Evolutionary conservation across 2,113 vertebrate genomes (phyloP).

Genomic region (Campylomormyrus tamandua): DNA sequence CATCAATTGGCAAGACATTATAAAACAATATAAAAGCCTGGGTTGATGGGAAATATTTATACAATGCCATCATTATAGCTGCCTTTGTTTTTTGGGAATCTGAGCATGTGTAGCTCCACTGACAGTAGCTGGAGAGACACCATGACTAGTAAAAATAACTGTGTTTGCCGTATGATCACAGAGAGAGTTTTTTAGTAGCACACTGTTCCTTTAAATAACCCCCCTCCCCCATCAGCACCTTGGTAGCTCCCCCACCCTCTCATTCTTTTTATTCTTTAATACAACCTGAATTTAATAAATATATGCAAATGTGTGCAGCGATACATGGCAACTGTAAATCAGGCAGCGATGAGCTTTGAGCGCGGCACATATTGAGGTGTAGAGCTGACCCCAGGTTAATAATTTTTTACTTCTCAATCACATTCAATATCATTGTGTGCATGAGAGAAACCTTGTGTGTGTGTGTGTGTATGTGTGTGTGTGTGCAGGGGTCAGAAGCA

Average conservation of each 20-base stretch:
- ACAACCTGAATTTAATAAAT: slow-evolving; percentile 77
- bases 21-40: neutral
- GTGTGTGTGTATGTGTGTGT: slow-evolving; percentile 22
- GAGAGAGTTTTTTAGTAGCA: slow-evolving; percentile 3
- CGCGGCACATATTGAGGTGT: slow-evolving; percentile 78
- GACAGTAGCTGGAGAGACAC: neutral
- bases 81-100: neutral
- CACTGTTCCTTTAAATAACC: slow-evolving; percentile 64
- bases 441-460: slow-evolving; percentile 30
- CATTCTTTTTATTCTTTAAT: slow-evolving; percentile 64
- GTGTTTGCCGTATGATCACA: neutral
- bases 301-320: slow-evolving; percentile 84
- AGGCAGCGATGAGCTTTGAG: slow-evolving; percentile 84
- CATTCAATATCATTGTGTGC: slow-evolving; percentile 66
- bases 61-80: neutral
- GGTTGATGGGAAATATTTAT: neutral
- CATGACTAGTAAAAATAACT: neutral
- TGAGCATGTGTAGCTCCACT: neutral
- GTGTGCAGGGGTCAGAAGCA: slow-evolving; percentile 9
- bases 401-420: slow-evolving; percentile 93
- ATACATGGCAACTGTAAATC: slow-evolving; percentile 84
- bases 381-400: slow-evolving; percentile 86
- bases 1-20: neutral
- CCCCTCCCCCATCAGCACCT: slow-evolving; percentile 37
- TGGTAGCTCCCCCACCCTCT: neutral